phyloP scores from a whole-genome alignment of 2,888 invertebrate genomes.

The Drosophila yooni region DNA sequence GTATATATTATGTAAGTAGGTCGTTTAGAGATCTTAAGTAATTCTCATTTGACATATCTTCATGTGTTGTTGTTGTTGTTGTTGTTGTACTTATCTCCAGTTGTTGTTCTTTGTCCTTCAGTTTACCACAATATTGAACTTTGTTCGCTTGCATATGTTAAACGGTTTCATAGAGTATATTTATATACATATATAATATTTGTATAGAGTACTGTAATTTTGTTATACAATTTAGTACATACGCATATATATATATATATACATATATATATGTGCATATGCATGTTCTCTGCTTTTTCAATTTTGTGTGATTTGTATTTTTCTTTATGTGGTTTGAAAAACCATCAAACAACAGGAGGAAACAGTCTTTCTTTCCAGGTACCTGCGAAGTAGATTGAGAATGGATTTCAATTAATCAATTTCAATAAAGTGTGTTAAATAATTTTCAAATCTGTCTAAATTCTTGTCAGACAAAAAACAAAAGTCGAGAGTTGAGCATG shows the following conservation, averaged over 20 bases:
- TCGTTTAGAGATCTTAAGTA: slow-evolving; percentile 27
- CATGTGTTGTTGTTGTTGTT: slow-evolving; percentile 12
- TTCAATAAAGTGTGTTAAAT: neutral
- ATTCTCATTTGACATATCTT: slow-evolving; percentile 41
- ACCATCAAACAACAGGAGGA: slow-evolving; percentile 85
- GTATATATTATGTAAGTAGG: slow-evolving; percentile 2
- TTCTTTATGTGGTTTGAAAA: slow-evolving; percentile 84
- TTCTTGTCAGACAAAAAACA: neutral
- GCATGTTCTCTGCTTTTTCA: slow-evolving; percentile 21
- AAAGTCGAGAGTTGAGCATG: neutral
- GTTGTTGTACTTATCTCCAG: slow-evolving; percentile 33
- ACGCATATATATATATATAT: slow-evolving; percentile 9
- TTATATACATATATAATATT: slow-evolving; percentile 29
- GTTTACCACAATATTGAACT: slow-evolving; percentile 61
- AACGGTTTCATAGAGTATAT: slow-evolving; percentile 41
- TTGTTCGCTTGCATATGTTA: slow-evolving; percentile 75
- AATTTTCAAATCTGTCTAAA: neutral
- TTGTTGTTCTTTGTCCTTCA: slow-evolving; percentile 28
- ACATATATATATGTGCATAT: slow-evolving; percentile 9
- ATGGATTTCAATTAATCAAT: slow-evolving; percentile 33
- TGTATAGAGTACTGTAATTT: slow-evolving; percentile 41
- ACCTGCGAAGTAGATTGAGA: slow-evolving; percentile 77
- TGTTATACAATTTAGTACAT: slow-evolving; percentile 49
- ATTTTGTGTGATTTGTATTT: slow-evolving; percentile 28
- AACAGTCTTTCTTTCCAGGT: slow-evolving; percentile 86